A percentile compares a stretch with the other conserved stretches of the same genome.
Evolutionary conservation across 2,888 invertebrate species (phyloP).

Genomic region (Chrysina gloriosa): DNA sequence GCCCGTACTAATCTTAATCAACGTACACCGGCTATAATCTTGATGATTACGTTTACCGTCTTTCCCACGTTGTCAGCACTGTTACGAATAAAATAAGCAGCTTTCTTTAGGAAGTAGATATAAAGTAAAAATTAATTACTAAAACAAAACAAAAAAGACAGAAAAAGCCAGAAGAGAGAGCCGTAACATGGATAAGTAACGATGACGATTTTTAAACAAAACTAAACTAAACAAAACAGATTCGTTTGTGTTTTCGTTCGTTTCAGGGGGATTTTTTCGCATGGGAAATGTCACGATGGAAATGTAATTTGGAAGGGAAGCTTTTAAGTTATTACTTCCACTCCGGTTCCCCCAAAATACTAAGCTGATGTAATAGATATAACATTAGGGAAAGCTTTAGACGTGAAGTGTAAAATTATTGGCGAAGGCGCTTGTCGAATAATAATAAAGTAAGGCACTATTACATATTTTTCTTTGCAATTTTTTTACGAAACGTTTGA

Average conservation of each 20-base stretch:
- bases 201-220: not conserved
- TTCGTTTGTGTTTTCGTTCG: too few relatives aligned
- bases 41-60: not conserved
- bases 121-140: not conserved
- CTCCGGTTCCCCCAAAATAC: not conserved
- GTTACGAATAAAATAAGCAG: conserved; percentile 33
- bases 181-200: not conserved
- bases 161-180: not conserved
- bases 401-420: not conserved
- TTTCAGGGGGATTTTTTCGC: too few relatives aligned
- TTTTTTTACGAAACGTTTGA: too few relatives aligned
- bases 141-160: not conserved
- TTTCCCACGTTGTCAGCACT: conserved; percentile 33
- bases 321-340: not conserved
- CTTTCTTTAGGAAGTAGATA: not conserved
- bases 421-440: too few relatives aligned
- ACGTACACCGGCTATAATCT: conserved; percentile 12
- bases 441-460: too few relatives aligned
- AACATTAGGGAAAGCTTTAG: conserved; percentile 14
- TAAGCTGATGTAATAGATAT: not conserved
- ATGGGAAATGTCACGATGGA: not conserved
- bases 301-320: not conserved
- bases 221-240: not conserved
- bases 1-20: conserved; percentile 56
- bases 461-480: too few relatives aligned